Evolutionary conservation across 1,140 invertebrate species (phyloP).

Genomic region (Calliopsis andreniformis): DNA sequence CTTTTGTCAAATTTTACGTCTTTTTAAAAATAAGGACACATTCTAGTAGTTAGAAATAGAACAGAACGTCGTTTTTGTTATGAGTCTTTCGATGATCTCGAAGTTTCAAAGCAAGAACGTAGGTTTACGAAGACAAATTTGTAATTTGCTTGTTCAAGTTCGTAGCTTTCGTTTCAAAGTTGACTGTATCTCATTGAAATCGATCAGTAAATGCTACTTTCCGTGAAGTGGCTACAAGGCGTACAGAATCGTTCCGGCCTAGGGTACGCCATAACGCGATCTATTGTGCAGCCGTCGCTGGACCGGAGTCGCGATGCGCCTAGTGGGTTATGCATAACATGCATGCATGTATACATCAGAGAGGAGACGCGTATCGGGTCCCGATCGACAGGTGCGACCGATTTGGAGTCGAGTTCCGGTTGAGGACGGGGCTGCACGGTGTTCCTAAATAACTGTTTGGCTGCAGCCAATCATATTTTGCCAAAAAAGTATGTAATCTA

Average conservation of each 20-base stretch:
- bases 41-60: too few species aligned
- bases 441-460: too few species aligned
- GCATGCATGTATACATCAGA: constrained; percentile 54
- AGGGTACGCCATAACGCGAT: constrained; percentile 14
- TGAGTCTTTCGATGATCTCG: too few species aligned
- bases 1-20: too few species aligned
- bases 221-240: constrained; percentile 11
- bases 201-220: constrained; percentile 25
- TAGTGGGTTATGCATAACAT: constrained; percentile 49
- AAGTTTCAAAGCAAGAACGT: too few species aligned
- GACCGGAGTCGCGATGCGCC: constrained; percentile 35
- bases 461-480: too few species aligned
- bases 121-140: too few species aligned
- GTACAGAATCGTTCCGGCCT: constrained; percentile 13
- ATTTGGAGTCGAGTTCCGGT: too few species aligned
- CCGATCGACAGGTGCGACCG: constrained; percentile 40
- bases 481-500: too few species aligned
- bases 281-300: constrained; percentile 10
- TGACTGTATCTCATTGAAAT: background rate
- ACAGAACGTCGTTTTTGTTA: too few species aligned
- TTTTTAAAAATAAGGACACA: too few species aligned
- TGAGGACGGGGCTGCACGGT: too few species aligned
- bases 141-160: background rate
- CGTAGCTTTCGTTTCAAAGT: background rate
- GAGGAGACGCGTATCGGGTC: constrained; percentile 42